Conservation (phyloP, 2,113 vertebrate genomes). For the Acrocephalus arundinaceus region DNA sequence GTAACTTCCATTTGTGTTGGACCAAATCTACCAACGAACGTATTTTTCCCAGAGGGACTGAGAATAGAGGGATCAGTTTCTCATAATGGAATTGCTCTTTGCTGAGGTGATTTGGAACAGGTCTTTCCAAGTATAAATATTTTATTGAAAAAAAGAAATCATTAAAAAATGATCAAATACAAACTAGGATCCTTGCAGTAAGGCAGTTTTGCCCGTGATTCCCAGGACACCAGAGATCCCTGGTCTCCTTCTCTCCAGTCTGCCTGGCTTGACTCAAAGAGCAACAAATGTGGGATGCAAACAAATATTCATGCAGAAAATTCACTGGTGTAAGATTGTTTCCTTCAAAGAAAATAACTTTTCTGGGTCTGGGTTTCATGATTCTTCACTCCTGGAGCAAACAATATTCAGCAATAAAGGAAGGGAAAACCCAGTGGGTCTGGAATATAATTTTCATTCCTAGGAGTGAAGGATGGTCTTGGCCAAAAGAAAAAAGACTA, state of each 20-base stretch:
- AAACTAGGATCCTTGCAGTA: not conserved
- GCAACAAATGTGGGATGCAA: not conserved
- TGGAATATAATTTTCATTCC: slow-evolving; percentile 1
- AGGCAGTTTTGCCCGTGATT: accelerated
- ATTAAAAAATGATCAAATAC: not conserved
- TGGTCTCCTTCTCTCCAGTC: not conserved
- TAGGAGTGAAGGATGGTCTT: not conserved
- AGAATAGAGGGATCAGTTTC: not conserved
- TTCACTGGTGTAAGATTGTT: not conserved
- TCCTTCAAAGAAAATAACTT: slow-evolving; percentile 4
- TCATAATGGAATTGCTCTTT: not conserved
- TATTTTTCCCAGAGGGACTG: not conserved
- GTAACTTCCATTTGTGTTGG: not conserved
- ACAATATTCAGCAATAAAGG: not conserved
- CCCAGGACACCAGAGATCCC: not conserved
- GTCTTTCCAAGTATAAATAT: not conserved
- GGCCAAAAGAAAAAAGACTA: not conserved
- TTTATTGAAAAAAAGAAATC: not conserved
- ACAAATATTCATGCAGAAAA: not conserved
- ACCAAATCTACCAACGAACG: not conserved
- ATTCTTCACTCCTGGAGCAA: not conserved
- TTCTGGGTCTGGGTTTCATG: not conserved
- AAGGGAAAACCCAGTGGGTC: not conserved
- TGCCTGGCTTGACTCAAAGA: not conserved
- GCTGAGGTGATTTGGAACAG: not conserved